Evolutionary conservation across 2,797 vertebrate genomes (phyloP).

Genomic region (Knipowitschia caucasica): DNA sequence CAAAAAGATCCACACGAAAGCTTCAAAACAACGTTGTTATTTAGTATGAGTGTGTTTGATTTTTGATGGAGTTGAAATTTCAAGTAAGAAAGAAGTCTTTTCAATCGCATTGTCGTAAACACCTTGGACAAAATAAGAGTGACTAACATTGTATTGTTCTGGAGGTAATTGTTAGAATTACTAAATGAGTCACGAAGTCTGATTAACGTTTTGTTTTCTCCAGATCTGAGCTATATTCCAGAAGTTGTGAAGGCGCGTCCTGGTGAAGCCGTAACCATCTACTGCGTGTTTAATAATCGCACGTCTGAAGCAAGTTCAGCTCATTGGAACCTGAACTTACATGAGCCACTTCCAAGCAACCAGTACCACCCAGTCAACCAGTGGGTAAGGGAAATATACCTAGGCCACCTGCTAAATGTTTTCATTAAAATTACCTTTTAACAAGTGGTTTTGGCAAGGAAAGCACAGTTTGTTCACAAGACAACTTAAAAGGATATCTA

Average conservation of each 20-base stretch:
- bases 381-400: conserved; percentile 43
- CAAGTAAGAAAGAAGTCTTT: not conserved
- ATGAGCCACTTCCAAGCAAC: conserved; percentile 70
- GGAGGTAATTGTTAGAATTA: not conserved
- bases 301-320: conserved; percentile 71
- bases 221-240: conserved; percentile 85
- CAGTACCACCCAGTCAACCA: conserved; percentile 77
- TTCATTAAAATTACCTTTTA: no score
- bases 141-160: not conserved
- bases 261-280: conserved; percentile 82
- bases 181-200: not conserved
- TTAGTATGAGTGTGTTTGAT: not conserved
- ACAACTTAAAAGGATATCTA: no score
- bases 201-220: not conserved
- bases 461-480: no score
- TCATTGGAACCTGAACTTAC: conserved; percentile 82
- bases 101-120: not conserved
- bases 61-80: not conserved
- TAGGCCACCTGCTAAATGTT: no score
- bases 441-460: no score
- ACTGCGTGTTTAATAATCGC: conserved; percentile 82
- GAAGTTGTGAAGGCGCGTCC: conserved; percentile 74
- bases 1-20: no score
- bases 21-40: no score
- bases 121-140: conserved; percentile 5